These are phyloP conservation scores for Dysdera silvatica DNA, from an alignment of 1,140 invertebrate genomes.

Conservation along the genomic window DNA sequence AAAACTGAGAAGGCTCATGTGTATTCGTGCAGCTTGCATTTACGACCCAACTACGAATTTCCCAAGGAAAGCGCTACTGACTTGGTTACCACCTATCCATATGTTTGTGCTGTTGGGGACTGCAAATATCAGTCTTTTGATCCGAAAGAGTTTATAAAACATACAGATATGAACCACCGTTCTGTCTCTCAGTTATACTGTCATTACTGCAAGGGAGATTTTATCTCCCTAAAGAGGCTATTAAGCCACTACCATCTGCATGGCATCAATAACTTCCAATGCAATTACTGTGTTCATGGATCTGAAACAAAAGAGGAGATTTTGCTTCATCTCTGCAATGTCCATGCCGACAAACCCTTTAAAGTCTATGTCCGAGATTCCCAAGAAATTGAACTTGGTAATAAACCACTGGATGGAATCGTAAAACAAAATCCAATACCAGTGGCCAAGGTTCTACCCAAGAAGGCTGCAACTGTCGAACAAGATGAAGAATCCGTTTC, in stretches of 20 bases:
- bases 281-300: conserved; percentile 48
- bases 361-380: conserved; percentile 42
- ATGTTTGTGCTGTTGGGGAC: conserved; percentile 9
- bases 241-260: conserved; percentile 44
- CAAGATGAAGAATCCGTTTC: no score
- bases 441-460: no score
- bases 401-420: no score
- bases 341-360: conserved; percentile 46
- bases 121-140: conserved; percentile 12
- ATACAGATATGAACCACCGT: conserved; percentile 3
- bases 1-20: no score
- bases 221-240: conserved; percentile 11
- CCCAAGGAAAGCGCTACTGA: neutral
- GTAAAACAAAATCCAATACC: no score
- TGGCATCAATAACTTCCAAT: conserved; percentile 48
- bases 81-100: conserved; percentile 2
- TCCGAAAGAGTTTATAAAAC: conserved; percentile 5
- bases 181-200: conserved; percentile 6
- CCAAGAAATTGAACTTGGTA: no score
- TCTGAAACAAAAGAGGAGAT: conserved; percentile 43
- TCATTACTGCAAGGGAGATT: conserved; percentile 20
- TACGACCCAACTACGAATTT: no score
- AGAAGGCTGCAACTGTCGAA: no score
- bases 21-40: no score
- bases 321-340: conserved; percentile 45